Evolutionary conservation across 2,797 vertebrate species (phyloP).

Genomic region (Numenius phaeopus): DNA sequence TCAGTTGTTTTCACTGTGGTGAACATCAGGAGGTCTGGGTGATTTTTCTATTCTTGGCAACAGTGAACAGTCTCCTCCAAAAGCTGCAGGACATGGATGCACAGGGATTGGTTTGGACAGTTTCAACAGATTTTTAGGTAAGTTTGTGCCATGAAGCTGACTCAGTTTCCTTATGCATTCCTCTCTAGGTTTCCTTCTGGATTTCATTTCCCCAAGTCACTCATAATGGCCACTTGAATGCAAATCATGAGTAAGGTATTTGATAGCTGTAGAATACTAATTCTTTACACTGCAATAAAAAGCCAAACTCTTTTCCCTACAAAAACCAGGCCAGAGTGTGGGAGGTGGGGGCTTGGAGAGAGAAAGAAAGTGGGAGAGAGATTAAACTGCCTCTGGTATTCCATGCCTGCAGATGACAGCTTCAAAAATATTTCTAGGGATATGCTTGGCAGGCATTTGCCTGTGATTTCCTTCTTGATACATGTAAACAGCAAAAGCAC

Average conservation of each 20-base stretch:
- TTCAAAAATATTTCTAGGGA: conserved; percentile 53
- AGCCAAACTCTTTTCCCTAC: neutral
- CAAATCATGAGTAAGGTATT: neutral
- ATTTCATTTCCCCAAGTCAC: neutral
- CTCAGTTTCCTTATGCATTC: neutral
- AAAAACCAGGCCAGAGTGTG: conserved; percentile 20
- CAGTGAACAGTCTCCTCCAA: neutral
- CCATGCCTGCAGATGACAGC: conserved; percentile 28
- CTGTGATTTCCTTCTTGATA: conserved; percentile 31
- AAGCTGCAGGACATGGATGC: neutral
- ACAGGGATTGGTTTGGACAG: neutral
- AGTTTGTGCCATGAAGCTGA: neutral
- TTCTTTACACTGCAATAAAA: neutral
- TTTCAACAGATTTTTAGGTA: neutral
- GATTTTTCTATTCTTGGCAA: neutral
- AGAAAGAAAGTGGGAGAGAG: conserved; percentile 20
- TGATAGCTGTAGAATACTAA: neutral
- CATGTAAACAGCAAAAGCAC: conserved; percentile 10
- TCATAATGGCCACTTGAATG: neutral
- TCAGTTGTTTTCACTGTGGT: neutral
- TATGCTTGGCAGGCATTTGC: conserved; percentile 43
- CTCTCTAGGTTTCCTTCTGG: neutral
- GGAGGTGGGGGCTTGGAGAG: neutral
- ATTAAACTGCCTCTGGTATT: conserved; percentile 44
- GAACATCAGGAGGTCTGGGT: neutral